Evolutionary conservation across 2,888 invertebrate species (phyloP), one percentile per base, ranked within the genome.

Genomic region (Hemicrepidius hirtus): DNA sequence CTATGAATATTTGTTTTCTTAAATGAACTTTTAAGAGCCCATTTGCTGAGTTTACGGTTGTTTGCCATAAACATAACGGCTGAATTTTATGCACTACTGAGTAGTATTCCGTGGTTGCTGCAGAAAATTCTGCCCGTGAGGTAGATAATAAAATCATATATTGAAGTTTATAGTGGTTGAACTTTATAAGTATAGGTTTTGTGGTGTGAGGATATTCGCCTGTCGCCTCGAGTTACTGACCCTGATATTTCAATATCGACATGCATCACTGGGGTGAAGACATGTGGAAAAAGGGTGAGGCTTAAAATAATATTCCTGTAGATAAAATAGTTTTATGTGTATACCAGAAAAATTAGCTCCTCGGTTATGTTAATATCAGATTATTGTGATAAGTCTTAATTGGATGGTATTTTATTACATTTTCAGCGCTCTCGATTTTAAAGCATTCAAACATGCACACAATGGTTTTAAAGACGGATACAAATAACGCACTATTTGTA

Each of bases 121-220:
- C 63, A 63, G 44, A 67, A 72, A 37, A 50, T 68, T 68, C 68
- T 68, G 68, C 72, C 68, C 73, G 53, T 21, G 62, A 73, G 73
- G 63, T 62, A 62, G 65, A 73, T 65, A 73, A 73, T 73, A 73
- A 73, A 73, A 73, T 68, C 73, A 68, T 69, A 72, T 59, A 73
- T 69, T 66, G 73, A 73, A 69, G 65, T 73, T 68, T 65, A 73
- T 69, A 57, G 24, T 50, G 41, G 60, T 32, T 72, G 18, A 64
- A 72, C 55, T 68, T 72, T 72, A 59, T 59, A 68, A 66, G 62
- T 64, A 71, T 67, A 35, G 35, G 67, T 53, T 62, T 67, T 41
- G 62, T 71, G 62, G 53, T 65, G 46, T 53, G 67, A 60, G 67
- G 28, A 50, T 53, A 49, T 67, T 55, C 41, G 55, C 62, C 53